Evolutionary conservation across 53 echinoderm and acorn worm species (phyloP), one percentile per base, ranked within the genome.

Genomic region (Luidia sarsii): DNA sequence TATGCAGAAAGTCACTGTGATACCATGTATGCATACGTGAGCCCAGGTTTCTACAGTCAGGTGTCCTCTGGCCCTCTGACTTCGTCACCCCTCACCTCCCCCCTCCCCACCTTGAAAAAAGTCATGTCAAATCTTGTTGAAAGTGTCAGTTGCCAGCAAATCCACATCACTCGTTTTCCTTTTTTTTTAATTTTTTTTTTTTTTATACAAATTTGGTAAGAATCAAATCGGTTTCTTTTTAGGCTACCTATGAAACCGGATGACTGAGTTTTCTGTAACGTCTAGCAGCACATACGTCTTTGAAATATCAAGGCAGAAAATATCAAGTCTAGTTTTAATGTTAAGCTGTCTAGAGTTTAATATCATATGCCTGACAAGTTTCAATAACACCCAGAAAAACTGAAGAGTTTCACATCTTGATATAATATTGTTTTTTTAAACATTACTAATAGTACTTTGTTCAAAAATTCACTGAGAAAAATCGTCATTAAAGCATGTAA

Each of bases 401-500:
- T 60, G 59, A 60, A 61, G 61, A 77, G 28, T 59, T 77, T 61
- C 60, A 60, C 60, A 60, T 77, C 35, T 74, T 77, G 11, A 31
- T 77, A 77, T 77, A 77, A 39, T 56, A 39, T 16, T 56, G 45
- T 45, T 59, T 61, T 24, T 77, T 43, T 77, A 39, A 74, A 77
- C 77, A 77, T 77, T 77, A 61, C 77, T 77, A 77, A 77, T 59
- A 77, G 77, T 77, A 77, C 77, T 77, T 77, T 77, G 77, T 59
- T 77, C 77, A 77, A 77, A 46, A 77, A 77, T 57, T 77, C 61
- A 77, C 77, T 45, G 60, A 77, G 62, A 77, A 77, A 77, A 57
- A 59, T 62, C 41, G 68, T 77, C 15, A 33, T 73, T 77, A 60
- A 77, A 61, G 77, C 61, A 77, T 59, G 77, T 77, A 60, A 77